A percentile compares a stretch with the other conserved stretches of the same genome.
Evolutionary conservation across 2,888 invertebrate species (phyloP).

Genomic region (Eristalis tenax): DNA sequence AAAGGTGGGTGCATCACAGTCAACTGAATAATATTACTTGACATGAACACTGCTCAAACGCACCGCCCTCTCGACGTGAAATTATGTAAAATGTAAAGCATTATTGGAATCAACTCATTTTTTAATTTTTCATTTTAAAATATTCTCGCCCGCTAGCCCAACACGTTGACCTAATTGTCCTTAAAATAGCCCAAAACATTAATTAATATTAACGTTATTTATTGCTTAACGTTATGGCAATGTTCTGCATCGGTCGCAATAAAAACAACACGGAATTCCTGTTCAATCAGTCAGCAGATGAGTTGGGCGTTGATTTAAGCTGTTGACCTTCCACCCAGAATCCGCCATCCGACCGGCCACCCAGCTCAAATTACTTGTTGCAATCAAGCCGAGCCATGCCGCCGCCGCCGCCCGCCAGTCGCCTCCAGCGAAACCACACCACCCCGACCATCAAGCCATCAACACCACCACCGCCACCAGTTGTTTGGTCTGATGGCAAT

Average conservation of each 20-base stretch:
- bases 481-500: constrained; percentile 59
- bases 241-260: constrained; percentile 33
- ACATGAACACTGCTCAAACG: too few relatives aligned
- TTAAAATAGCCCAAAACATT: constrained; percentile 36
- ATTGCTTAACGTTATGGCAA: constrained; percentile 32
- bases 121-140: too few relatives aligned
- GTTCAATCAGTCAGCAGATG: constrained; percentile 55
- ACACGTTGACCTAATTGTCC: too few relatives aligned
- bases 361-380: constrained; percentile 65
- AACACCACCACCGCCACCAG: constrained; percentile 28
- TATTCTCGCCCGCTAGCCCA: too few relatives aligned
- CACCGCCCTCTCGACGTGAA: too few relatives aligned
- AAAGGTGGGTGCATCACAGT: too few relatives aligned
- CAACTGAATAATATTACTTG: too few relatives aligned
- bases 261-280: constrained; percentile 47
- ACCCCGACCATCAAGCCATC: neutral
- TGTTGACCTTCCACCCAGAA: neutral
- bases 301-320: constrained; percentile 14
- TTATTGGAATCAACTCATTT: too few relatives aligned
- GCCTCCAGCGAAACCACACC: neutral
- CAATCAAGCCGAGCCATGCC: constrained; percentile 24
- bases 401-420: neutral
- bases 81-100: too few relatives aligned
- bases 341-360: neutral
- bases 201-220: constrained; percentile 61